Conservation (phyloP, 2,113 vertebrate species). For the Rhinogobius similis region DNA sequence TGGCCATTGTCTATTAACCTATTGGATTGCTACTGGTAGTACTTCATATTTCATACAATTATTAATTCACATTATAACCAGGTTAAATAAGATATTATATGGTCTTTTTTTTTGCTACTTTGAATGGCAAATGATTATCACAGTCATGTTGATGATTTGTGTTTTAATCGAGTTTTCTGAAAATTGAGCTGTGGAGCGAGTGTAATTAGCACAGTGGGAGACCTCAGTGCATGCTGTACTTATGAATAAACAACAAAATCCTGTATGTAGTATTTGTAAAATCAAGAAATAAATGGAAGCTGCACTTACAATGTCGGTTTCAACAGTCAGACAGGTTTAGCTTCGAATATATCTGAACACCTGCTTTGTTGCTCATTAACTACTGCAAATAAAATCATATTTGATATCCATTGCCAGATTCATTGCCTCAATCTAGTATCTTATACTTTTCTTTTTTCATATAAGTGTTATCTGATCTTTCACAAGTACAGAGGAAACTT, state of each 20-base stretch:
- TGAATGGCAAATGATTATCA: conserved; percentile 4
- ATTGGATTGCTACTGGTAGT: too few species aligned
- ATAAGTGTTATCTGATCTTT: neutral
- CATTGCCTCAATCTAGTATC: neutral
- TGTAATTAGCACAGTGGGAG: conserved; percentile 3
- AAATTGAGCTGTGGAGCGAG: conserved; percentile 3
- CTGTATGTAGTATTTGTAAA: neutral
- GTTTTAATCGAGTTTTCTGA: conserved; percentile 8
- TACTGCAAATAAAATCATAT: neutral
- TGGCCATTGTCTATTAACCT: too few species aligned
- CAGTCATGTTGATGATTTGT: conserved; percentile 2
- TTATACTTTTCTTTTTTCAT: too few species aligned
- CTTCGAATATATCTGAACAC: too few species aligned
- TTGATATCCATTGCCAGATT: neutral
- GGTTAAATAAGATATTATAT: neutral
- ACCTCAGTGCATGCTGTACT: conserved; percentile 2
- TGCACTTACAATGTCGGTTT: neutral
- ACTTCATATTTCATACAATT: neutral
- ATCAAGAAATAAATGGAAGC: neutral
- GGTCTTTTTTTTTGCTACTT: neutral
- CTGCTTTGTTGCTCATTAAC: neutral
- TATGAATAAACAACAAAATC: neutral
- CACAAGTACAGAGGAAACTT: conserved; percentile 15
- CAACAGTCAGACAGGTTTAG: neutral
- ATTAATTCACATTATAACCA: neutral